Conservation (phyloP, 1,140 invertebrate genomes). For the Pseudachorutes palmiensis region DNA sequence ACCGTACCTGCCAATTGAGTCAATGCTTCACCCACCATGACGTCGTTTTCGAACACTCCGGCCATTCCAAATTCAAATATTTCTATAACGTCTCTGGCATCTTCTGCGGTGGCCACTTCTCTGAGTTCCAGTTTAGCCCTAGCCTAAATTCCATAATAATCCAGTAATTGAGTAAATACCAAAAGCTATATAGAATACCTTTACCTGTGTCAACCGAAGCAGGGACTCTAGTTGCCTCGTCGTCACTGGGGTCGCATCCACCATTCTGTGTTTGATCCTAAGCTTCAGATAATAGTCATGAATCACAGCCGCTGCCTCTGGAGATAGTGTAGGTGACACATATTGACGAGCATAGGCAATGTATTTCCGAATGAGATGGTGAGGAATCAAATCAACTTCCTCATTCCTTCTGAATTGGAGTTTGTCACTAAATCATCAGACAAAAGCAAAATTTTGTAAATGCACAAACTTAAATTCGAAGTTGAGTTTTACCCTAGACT, state of each 20-base stretch:
- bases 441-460: not conserved
- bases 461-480: not conserved
- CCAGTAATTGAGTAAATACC: too few species aligned
- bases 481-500: not conserved
- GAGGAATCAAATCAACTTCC: constrained; percentile 61
- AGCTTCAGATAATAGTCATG: constrained; percentile 77
- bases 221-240: constrained; percentile 78
- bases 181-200: too few species aligned
- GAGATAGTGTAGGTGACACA: constrained; percentile 68
- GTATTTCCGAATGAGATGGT: constrained; percentile 73
- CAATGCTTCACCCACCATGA: constrained; percentile 44
- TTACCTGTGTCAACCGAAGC: constrained; percentile 75
- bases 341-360: constrained; percentile 84
- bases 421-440: constrained; percentile 48
- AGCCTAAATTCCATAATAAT: too few species aligned
- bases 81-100: constrained; percentile 79
- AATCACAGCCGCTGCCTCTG: constrained; percentile 58
- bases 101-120: constrained; percentile 63
- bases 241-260: constrained; percentile 63
- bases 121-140: constrained; percentile 75
- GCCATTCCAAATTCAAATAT: constrained; percentile 72
- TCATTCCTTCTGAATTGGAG: constrained; percentile 55
- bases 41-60: constrained; percentile 63
- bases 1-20: constrained; percentile 8
- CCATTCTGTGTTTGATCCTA: constrained; percentile 55